phyloP scores from a whole-genome alignment of 30 jellyfish, hydroid and myxozoan genomes.

The Aurelia aurita complex sp. Pacific region DNA sequence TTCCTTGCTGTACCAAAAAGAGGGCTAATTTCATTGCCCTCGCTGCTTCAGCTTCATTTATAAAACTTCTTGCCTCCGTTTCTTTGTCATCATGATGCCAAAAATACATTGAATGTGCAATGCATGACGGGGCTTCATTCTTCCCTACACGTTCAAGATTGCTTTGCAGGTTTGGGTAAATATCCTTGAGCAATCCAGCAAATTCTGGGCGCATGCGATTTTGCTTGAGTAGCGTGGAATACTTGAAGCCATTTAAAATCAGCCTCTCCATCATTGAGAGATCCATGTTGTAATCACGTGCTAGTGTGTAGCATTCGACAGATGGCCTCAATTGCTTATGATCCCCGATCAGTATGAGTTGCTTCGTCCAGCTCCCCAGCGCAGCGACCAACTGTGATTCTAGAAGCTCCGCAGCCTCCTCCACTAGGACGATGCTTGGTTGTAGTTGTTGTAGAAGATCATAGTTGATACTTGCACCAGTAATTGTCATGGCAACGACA shows the following conservation, averaged over 20 bases:
- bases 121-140: conserved; percentile 48
- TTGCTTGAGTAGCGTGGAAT: conserved; percentile 45
- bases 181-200: conserved; percentile 63
- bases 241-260: conserved; percentile 28
- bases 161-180: conserved; percentile 56
- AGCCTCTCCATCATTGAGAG: conserved; percentile 84
- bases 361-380: conserved; percentile 63
- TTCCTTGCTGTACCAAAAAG: conserved; percentile 57
- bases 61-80: conserved; percentile 41
- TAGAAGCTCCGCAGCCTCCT: conserved; percentile 84
- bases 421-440: conserved; percentile 72
- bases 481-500: conserved; percentile 69
- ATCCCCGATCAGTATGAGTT: conserved; percentile 78
- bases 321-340: conserved; percentile 78
- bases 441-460: conserved; percentile 40
- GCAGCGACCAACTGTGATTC: conserved; percentile 80
- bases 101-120: conserved; percentile 28
- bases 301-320: conserved; percentile 57
- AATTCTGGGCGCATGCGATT: conserved; percentile 78
- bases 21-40: conserved; percentile 60
- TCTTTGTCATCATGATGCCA: conserved; percentile 67
- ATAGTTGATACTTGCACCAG: conserved; percentile 77
- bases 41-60: conserved; percentile 66
- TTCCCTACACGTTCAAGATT: conserved; percentile 44
- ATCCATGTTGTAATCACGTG: conserved; percentile 59